Evolutionary conservation across 2,797 vertebrate genomes (phyloP), one percentile per base, ranked within the genome.

Genomic region (Danio kyathit): DNA sequence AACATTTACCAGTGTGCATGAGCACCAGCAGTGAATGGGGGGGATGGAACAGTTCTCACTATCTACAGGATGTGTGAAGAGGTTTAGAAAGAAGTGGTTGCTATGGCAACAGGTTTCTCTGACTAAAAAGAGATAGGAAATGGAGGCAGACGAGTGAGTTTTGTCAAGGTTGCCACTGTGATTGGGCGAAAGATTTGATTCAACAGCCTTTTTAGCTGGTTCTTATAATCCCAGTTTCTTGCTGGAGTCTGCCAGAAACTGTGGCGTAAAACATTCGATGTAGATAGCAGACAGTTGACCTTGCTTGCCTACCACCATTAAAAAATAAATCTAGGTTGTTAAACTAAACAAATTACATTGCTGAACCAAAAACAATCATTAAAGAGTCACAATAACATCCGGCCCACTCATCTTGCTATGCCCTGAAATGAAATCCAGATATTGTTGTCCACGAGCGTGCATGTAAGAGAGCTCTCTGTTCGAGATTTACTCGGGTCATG

Each of bases 71-170:
- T 85, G 61, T 77, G 83, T 79, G 63, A 78, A 82, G 54, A 76
- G 76, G 56, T 78, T 74, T 66, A n/a, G 61, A 85, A 93, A 92
- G 88, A 90, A 84, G 74, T 84, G 84, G 93, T 95, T 89, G 64
- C 92, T 85, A 91, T 92, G 89, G 91, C 88, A 94, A 94, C 93
- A 86, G 87, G 87, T 90, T 89, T 91, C 88, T 84, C 87, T 65
- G 81, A 76, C 74, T 82, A 79, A 76, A 80, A 74, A 48, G 76
- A 76, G 74, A 75, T 80, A 71, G 70, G 74, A 74, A 85, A 76
- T 73, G 72, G 52, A 81, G 65, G 78, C 63, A 69, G 82, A 80
- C 52, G 74, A 78, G 67, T 71, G 75, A 85, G 74, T 85, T 78
- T 65, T 69, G 80, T 86, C 85, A 84, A 86, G 83, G 87, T 84